Percentiles rank a stretch among this genome's conserved stretches.
Evolutionary conservation across 2,797 vertebrate genomes (phyloP).

Genomic region (Bryconaethiops microstoma): DNA sequence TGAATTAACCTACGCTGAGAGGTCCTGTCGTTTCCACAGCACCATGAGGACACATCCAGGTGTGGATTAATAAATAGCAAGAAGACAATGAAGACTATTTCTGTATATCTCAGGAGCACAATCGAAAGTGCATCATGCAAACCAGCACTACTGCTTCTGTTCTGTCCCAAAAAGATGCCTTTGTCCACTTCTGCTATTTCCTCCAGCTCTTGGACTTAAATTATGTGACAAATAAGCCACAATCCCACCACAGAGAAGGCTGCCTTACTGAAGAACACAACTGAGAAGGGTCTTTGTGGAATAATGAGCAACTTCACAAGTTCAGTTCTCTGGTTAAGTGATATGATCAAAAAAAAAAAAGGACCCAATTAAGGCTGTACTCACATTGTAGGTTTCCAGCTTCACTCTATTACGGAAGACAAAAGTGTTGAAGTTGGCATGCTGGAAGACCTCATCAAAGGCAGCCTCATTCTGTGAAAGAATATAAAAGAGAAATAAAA

Average conservation of each 20-base stretch:
- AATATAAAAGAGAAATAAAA: conserved; percentile 35
- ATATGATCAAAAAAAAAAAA: background rate
- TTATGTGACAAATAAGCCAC: conserved; percentile 3
- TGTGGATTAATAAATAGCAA: background rate
- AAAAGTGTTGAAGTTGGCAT: conserved; percentile 90
- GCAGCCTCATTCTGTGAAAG: conserved; percentile 88
- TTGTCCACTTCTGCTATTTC: conserved; percentile 5
- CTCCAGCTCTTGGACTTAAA: background rate
- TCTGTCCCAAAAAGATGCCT: background rate
- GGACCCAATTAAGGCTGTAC: conserved; percentile 64
- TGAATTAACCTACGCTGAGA: background rate
- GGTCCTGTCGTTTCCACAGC: background rate
- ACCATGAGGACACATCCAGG: background rate
- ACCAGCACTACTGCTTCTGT: background rate
- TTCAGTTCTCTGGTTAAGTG: conserved; percentile 14
- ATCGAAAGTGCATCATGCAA: conserved; percentile 5
- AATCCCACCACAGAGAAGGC: background rate
- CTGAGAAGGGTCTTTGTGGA: background rate
- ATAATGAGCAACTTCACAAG: conserved; percentile 20
- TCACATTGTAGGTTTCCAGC: conserved; percentile 95
- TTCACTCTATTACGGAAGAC: conserved; percentile 91
- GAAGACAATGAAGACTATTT: background rate
- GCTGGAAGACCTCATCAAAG: conserved; percentile 92
- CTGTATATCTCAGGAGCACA: background rate
- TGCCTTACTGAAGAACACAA: background rate